Conservation (phyloP, 2,888 invertebrate species). For the Caenorhabditis auriculariae region DNA sequence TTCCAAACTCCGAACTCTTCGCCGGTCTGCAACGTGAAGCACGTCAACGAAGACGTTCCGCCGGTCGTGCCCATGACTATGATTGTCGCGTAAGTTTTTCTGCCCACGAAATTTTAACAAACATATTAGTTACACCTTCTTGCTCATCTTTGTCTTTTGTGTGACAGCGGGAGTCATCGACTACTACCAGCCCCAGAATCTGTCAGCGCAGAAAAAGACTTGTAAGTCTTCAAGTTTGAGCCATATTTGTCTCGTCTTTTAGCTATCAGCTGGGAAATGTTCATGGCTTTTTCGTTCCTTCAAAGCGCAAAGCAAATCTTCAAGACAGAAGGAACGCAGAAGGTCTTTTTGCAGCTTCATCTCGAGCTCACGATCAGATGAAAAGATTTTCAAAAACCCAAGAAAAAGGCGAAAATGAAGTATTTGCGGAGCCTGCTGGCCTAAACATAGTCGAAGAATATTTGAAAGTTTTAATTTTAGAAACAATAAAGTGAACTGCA, state of each 20-base stretch:
- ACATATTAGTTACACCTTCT: slow-evolving; percentile 5
- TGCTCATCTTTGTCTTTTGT: not conserved
- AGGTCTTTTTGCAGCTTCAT: too few species aligned
- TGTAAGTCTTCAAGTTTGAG: not conserved
- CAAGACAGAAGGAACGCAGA: slow-evolving; percentile 6
- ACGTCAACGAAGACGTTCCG: slow-evolving; percentile 20
- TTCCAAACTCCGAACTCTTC: too few species aligned
- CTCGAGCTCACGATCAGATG: too few species aligned
- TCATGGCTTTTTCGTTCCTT: slow-evolving; percentile 39
- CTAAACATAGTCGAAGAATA: not conserved
- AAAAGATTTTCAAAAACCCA: too few species aligned
- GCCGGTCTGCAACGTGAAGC: slow-evolving; percentile 19
- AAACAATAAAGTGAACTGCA: too few species aligned
- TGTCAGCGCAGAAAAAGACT: not conserved
- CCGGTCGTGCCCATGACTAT: not conserved
- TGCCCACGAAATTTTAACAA: not conserved
- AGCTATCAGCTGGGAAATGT: slow-evolving; percentile 13
- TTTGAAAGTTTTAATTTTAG: not conserved
- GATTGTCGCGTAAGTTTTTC: slow-evolving; percentile 10
- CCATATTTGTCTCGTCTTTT: slow-evolving; percentile 2
- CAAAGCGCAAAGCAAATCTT: slow-evolving; percentile 38
- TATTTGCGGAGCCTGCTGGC: too few species aligned
- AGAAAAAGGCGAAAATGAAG: not conserved
- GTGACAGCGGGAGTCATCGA: slow-evolving; percentile 10
- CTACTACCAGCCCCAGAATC: slow-evolving; percentile 11